A percentile compares a stretch with the other conserved stretches of the same genome.
These are phyloP conservation scores for Muntiacus reevesi DNA, from an alignment of 2,113 vertebrate genomes.

Conservation along the genomic window DNA sequence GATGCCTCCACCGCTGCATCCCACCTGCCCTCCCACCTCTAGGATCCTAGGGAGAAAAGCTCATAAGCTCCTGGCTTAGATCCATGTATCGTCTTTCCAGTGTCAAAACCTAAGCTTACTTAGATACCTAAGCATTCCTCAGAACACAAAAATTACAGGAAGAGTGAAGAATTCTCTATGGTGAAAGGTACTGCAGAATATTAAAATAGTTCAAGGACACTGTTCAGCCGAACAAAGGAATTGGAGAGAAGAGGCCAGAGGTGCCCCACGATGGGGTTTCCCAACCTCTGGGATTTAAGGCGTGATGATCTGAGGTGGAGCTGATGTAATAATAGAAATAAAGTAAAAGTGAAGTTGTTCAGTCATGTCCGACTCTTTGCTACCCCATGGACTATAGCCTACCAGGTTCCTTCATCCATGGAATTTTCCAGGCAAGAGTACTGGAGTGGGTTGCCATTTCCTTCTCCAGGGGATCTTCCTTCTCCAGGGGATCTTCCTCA, in stretches of 20 bases:
- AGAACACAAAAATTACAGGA: neutral
- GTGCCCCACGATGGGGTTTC: neutral
- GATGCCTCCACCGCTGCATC: rapidly evolving
- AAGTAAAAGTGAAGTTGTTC: neutral
- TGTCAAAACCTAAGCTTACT: neutral
- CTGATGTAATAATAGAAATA: neutral
- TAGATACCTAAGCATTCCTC: neutral
- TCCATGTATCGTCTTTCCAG: neutral
- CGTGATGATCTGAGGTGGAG: neutral
- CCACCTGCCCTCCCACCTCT: neutral
- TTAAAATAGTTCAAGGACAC: neutral
- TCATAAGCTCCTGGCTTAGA: neutral
- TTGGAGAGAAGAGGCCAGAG: neutral
- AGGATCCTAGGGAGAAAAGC: neutral
- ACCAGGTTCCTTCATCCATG: neutral
- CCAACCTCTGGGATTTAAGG: neutral
- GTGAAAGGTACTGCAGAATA: neutral
- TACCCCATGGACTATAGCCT: neutral
- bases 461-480: neutral
- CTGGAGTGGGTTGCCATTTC: neutral
- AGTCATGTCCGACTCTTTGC: neutral
- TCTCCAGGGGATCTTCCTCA: neutral
- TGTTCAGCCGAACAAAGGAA: neutral
- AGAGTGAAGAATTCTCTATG: neutral
- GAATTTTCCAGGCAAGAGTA: neutral